Conservation (phyloP, 2,888 invertebrate genomes). For the Tigriopus californicus region DNA sequence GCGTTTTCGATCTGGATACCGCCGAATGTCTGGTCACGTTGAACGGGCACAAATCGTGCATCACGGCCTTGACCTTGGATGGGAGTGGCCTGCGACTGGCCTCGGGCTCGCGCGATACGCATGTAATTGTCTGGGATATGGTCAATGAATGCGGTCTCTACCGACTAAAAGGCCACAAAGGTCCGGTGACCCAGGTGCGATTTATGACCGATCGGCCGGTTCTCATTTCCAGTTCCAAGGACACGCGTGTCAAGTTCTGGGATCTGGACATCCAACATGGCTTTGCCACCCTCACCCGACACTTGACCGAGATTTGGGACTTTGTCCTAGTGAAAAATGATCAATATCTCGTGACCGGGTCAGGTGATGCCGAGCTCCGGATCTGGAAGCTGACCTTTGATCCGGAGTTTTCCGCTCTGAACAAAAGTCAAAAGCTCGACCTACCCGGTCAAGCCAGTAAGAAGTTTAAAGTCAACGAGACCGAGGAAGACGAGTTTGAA, state of each 20-base stretch:
- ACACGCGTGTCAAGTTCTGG: constrained; percentile 92
- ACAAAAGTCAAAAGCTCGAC: not conserved
- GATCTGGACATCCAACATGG: constrained; percentile 84
- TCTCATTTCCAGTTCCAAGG: constrained; percentile 68
- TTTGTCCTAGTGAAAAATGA: constrained; percentile 57
- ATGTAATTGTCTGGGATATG: constrained; percentile 84
- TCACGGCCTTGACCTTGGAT: constrained; percentile 68
- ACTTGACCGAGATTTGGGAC: constrained; percentile 74
- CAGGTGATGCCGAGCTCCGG: constrained; percentile 58
- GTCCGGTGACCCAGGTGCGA: constrained; percentile 56
- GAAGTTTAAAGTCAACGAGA: constrained; percentile 28
- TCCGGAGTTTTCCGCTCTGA: constrained; percentile 23
- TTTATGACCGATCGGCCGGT: constrained; percentile 44
- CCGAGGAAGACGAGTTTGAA: constrained; percentile 28
- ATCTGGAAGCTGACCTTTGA: constrained; percentile 57
- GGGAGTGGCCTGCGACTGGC: constrained; percentile 60
- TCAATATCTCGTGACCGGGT: constrained; percentile 66
- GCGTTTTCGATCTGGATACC: constrained; percentile 55
- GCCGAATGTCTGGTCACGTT: constrained; percentile 47
- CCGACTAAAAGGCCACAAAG: constrained; percentile 78
- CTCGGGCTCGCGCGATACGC: constrained; percentile 69
- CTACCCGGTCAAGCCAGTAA: constrained; percentile 24
- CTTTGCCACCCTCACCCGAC: constrained; percentile 80
- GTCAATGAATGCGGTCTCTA: constrained; percentile 76
- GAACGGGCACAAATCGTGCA: constrained; percentile 62